Percentiles rank a stretch among this genome's conserved stretches.
Conservation (phyloP, 2,113 vertebrate species). For the Anhinga rufa region DNA sequence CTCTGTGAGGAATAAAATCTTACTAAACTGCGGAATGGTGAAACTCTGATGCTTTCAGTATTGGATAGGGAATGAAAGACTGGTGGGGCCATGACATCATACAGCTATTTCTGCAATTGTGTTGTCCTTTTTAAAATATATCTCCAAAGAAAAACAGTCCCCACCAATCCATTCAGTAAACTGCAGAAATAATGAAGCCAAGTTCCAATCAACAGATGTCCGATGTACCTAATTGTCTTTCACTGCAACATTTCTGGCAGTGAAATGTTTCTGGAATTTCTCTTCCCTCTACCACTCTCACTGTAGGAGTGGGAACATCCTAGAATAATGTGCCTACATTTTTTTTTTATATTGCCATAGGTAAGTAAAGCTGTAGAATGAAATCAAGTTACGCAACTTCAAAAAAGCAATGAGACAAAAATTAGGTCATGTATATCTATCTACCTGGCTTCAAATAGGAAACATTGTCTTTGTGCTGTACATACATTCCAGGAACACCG, state of each 20-base stretch:
- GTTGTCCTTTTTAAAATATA: background rate
- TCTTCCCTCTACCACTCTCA: background rate
- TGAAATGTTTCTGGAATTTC: background rate
- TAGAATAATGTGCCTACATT: background rate
- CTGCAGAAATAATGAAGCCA: background rate
- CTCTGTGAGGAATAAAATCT: background rate
- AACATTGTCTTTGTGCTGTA: background rate
- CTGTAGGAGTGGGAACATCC: background rate
- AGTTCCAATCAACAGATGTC: background rate
- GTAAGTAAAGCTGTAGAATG: background rate
- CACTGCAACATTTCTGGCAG: background rate
- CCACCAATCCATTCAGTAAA: background rate
- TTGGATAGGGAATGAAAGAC: background rate
- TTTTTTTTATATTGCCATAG: background rate
- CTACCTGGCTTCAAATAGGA: background rate
- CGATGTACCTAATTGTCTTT: background rate
- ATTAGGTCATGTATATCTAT: rapidly evolving
- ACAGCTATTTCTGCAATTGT: background rate
- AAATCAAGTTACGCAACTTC: background rate
- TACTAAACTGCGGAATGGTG: background rate
- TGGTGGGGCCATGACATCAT: background rate
- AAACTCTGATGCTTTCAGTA: background rate
- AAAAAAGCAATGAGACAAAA: background rate
- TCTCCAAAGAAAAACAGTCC: background rate
- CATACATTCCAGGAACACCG: background rate